Conservation (phyloP, 2,113 vertebrate species). For the Lamprologus tigripictilis region DNA sequence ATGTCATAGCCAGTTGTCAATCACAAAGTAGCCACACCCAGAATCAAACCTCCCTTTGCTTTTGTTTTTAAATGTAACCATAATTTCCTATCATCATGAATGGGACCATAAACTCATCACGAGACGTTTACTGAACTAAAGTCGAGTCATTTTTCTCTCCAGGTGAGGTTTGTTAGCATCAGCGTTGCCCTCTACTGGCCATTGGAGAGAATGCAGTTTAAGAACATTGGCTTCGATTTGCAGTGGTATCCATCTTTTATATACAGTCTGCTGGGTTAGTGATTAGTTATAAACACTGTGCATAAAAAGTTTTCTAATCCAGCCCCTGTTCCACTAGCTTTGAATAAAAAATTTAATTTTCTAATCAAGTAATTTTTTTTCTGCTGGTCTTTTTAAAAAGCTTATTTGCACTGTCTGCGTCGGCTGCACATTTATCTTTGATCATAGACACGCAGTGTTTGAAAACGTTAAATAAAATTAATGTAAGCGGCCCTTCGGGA, state of each 20-base stretch:
- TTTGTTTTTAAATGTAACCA: neutral
- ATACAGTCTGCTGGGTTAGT: neutral
- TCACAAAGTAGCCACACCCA: neutral
- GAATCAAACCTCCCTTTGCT: neutral
- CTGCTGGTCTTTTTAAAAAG: neutral
- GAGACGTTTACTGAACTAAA: neutral
- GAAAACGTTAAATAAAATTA: neutral
- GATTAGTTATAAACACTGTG: neutral
- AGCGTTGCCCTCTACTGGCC: neutral
- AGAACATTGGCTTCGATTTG: neutral
- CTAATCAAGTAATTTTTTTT: neutral
- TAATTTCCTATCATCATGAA: neutral
- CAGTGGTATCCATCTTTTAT: neutral
- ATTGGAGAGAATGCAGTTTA: neutral
- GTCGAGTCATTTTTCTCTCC: rapidly evolving
- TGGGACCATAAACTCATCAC: neutral
- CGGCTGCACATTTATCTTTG: neutral
- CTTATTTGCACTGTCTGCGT: rapidly evolving
- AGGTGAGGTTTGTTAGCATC: neutral
- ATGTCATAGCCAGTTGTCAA: neutral
- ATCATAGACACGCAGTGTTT: rapidly evolving
- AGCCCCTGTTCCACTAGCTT: neutral
- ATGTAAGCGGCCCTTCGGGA: rapidly evolving
- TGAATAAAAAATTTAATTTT: rapidly evolving
- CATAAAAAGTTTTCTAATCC: neutral